These are phyloP conservation scores for Myiozetetes cayanensis DNA, from an alignment of 2,113 vertebrate genomes.

Conservation along the genomic window DNA sequence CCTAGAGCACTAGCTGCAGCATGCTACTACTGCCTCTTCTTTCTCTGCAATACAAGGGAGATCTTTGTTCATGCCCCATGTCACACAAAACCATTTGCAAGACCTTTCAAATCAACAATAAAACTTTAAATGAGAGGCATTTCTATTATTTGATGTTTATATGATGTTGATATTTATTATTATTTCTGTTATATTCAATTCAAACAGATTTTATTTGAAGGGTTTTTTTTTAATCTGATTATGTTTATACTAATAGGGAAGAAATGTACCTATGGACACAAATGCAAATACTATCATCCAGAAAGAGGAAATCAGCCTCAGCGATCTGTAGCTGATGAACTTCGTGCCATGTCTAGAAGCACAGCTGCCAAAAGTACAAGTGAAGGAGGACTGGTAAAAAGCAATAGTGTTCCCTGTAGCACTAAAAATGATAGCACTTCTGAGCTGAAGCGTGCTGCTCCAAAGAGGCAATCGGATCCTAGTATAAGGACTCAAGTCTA, in stretches of 20 bases:
- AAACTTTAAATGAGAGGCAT: not conserved
- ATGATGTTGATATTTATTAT: not conserved
- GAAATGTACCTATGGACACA: constrained; percentile 98
- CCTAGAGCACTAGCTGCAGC: not conserved
- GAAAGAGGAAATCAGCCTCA: constrained; percentile 96
- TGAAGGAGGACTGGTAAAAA: constrained; percentile 90
- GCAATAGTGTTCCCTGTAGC: constrained; percentile 92
- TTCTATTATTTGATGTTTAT: not conserved
- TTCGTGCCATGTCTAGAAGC: constrained; percentile 92
- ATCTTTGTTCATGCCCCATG: not conserved
- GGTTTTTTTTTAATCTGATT: not conserved
- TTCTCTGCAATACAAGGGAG: not conserved
- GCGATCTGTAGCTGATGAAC: constrained; percentile 93
- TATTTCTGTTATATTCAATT: not conserved
- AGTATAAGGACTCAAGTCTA: constrained; percentile 89
- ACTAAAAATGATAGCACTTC: constrained; percentile 77
- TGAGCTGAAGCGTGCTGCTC: constrained; percentile 78
- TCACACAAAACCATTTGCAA: not conserved
- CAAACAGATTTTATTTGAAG: not conserved
- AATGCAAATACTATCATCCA: constrained; percentile 98
- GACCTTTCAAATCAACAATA: not conserved
- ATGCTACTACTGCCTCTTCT: not conserved
- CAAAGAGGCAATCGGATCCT: constrained; percentile 92
- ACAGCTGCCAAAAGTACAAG: constrained; percentile 82
- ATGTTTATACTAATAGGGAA: constrained; percentile 79